phyloP scores from a whole-genome alignment of 2,113 vertebrate species.

The Oreochromis niloticus region DNA sequence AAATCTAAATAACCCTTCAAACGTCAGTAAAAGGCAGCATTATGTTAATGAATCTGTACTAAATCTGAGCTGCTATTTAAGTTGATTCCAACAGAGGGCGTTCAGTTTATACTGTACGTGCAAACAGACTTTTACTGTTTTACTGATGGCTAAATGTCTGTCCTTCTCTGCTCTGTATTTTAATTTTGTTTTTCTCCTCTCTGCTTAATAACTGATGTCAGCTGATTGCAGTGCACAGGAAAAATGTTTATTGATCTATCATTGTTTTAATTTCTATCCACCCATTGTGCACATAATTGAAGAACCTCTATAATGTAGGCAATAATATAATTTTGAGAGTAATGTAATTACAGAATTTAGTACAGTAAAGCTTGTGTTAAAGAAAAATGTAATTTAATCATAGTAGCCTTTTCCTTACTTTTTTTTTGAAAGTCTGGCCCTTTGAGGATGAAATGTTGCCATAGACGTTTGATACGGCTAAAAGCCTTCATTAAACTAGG shows the following conservation, averaged over 20 bases:
- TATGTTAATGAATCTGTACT: not conserved
- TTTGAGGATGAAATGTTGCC: not conserved
- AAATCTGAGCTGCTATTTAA: not conserved
- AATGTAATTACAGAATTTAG: not conserved
- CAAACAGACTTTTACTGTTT: not conserved
- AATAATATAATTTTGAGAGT: not conserved
- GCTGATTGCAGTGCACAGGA: not conserved
- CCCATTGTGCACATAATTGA: not conserved
- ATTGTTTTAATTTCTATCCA: not conserved
- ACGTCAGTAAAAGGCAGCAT: not conserved
- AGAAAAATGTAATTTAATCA: not conserved
- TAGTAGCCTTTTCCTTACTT: not conserved
- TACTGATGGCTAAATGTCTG: not conserved
- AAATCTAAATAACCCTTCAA: not conserved
- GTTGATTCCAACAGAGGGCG: not conserved
- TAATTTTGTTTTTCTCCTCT: not conserved
- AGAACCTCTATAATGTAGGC: not conserved
- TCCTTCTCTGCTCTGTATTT: not conserved
- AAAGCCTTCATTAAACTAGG: not conserved
- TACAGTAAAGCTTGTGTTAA: not conserved
- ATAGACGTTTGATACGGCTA: not conserved
- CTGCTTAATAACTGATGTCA: not conserved
- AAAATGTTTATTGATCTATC: not conserved
- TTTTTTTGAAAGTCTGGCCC: not conserved
- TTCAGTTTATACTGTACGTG: not conserved